Percentiles rank a stretch among this genome's conserved stretches.
These are phyloP conservation scores for Pyrocephalus nanus DNA, from an alignment of 2,797 vertebrate species.

Conservation along the genomic window DNA sequence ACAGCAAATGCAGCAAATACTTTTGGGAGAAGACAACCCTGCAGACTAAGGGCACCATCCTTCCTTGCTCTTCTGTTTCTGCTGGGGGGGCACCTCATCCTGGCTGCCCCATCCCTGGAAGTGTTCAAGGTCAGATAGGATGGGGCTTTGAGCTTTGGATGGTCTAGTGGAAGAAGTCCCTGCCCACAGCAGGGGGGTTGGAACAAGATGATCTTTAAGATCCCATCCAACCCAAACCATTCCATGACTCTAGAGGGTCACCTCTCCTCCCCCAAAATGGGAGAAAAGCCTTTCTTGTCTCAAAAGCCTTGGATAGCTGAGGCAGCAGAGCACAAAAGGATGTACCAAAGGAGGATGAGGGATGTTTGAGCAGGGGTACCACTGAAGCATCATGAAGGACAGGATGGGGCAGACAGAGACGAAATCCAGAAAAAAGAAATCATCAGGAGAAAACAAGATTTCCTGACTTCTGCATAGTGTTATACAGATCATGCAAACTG, in stretches of 20 bases:
- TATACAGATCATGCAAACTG: fast-evolving
- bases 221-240: not conserved
- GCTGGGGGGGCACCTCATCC: not conserved
- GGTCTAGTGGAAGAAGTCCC: not conserved
- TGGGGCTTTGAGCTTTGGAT: too few relatives aligned
- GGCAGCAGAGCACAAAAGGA: not conserved
- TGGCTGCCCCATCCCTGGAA: not conserved
- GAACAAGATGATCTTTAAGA: not conserved
- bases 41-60: not conserved
- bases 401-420: not conserved
- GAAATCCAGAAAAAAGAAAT: not conserved
- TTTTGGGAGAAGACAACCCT: not conserved
- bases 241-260: not conserved
- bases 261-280: not conserved
- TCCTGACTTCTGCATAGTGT: not conserved
- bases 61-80: not conserved
- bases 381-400: not conserved
- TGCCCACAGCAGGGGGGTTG: too few relatives aligned
- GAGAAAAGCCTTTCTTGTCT: not conserved
- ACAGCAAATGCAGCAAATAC: not conserved
- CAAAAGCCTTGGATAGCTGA: not conserved
- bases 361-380: fast-evolving
- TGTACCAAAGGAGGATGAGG: not conserved
- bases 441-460: not conserved
- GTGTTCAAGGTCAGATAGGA: not conserved